phyloP scores from a whole-genome alignment of 2,797 vertebrate genomes.

The Notolepis coatsorum region DNA sequence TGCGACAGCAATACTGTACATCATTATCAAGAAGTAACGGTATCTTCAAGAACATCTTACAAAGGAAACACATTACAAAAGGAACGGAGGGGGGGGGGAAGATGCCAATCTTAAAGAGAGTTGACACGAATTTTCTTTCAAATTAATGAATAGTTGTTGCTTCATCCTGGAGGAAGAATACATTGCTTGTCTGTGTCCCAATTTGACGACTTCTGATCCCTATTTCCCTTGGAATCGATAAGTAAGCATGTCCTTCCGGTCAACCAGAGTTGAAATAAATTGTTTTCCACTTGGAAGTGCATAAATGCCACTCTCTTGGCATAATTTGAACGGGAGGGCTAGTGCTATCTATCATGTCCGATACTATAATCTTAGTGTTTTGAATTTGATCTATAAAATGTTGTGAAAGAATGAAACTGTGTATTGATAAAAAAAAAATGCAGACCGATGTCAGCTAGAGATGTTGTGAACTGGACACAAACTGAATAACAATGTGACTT shows the following conservation, averaged over 20 bases:
- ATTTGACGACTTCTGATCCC: not conserved
- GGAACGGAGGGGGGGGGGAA: too few species aligned
- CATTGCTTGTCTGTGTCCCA: not conserved
- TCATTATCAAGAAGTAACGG: not conserved
- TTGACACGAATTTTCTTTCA: conserved; percentile 28
- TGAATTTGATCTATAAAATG: conserved; percentile 28
- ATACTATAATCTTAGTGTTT: conserved; percentile 23
- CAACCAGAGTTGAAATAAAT: conserved; percentile 5
- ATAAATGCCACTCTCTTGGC: conserved; percentile 42
- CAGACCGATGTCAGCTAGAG: conserved; percentile 1
- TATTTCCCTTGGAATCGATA: not conserved
- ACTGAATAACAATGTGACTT: conserved; percentile 16
- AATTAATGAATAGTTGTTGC: conserved; percentile 27
- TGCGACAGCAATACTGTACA: not conserved
- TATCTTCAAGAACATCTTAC: not conserved
- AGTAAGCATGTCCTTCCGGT: not conserved
- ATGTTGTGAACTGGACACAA: conserved; percentile 48
- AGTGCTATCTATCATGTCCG: conserved; percentile 19
- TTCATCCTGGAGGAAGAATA: conserved; percentile 10
- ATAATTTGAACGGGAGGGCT: conserved; percentile 51
- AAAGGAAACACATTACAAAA: not conserved
- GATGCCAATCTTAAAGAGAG: conserved; percentile 1
- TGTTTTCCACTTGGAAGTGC: conserved; percentile 8
- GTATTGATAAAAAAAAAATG: conserved; percentile 37
- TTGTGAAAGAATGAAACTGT: conserved; percentile 31